phyloP scores from a whole-genome alignment of 2,888 invertebrate genomes.

The Salpingus planirostris region DNA sequence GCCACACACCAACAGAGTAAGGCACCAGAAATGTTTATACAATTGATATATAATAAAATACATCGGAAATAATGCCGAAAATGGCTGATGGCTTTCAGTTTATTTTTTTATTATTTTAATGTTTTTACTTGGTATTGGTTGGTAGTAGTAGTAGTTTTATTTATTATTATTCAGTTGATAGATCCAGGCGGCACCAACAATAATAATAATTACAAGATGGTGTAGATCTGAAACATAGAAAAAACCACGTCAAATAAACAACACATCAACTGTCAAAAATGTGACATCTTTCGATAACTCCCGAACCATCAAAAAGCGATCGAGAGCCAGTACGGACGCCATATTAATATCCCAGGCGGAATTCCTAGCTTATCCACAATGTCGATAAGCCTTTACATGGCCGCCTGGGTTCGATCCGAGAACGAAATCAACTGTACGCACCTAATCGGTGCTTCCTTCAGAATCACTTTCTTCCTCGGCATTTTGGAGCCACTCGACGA shows the following conservation, averaged over 20 bases:
- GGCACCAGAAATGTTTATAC: conserved; percentile 42
- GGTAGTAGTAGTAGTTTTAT: too few species aligned
- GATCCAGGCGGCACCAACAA: too few species aligned
- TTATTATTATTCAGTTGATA: too few species aligned
- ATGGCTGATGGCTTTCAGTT: too few species aligned
- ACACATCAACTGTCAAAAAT: conserved; percentile 7
- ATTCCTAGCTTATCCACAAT: too few species aligned
- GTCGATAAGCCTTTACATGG: too few species aligned
- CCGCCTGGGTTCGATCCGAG: neutral
- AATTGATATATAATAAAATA: conserved; percentile 31
- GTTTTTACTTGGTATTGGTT: conserved; percentile 29
- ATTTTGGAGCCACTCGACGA: conserved; percentile 94
- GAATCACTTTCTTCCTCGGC: conserved; percentile 81
- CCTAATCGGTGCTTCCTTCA: conserved; percentile 42
- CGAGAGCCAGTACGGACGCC: conserved; percentile 29
- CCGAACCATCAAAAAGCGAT: conserved; percentile 13
- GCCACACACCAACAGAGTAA: conserved; percentile 40
- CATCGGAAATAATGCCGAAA: conserved; percentile 43
- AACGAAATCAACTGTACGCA: conserved; percentile 8
- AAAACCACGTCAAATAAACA: conserved; percentile 3
- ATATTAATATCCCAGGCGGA: conserved; percentile 21
- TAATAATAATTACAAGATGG: too few species aligned
- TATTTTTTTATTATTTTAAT: too few species aligned
- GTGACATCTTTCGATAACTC: conserved; percentile 24
- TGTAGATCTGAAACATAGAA: too few species aligned